These are phyloP conservation scores for Trypoxylus dichotomus DNA, from an alignment of 1,140 invertebrate genomes.

Conservation along the genomic window DNA sequence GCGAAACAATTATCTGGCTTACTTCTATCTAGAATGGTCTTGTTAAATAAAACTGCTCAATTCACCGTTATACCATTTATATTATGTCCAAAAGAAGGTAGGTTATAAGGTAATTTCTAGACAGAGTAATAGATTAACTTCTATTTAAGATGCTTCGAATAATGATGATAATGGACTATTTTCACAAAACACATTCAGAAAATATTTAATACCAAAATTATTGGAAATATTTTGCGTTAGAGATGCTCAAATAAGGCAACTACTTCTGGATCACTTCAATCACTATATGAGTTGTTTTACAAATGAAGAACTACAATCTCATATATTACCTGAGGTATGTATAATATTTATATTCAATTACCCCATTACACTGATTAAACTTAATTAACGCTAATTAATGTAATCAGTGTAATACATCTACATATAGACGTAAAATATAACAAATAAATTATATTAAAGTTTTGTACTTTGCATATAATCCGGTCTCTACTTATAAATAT, in stretches of 20 bases:
- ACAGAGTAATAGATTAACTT: neutral
- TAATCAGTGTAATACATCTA: too few relatives aligned
- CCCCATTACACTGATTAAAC: neutral
- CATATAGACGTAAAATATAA: too few relatives aligned
- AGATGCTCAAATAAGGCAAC: slow-evolving; percentile 71
- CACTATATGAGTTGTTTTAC: slow-evolving; percentile 70
- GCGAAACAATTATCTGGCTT: slow-evolving; percentile 74
- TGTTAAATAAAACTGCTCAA: slow-evolving; percentile 77
- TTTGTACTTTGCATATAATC: too few relatives aligned
- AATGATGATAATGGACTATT: slow-evolving; percentile 61
- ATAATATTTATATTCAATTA: neutral
- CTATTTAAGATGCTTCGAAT: slow-evolving; percentile 54
- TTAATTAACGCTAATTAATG: too few relatives aligned
- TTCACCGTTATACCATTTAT: slow-evolving; percentile 73
- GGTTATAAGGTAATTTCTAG: slow-evolving; percentile 31
- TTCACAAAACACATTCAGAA: slow-evolving; percentile 65
- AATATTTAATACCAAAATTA: slow-evolving; percentile 71
- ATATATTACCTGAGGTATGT: slow-evolving; percentile 71
- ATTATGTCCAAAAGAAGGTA: slow-evolving; percentile 67
- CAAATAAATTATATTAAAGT: too few relatives aligned
- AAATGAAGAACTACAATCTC: slow-evolving; percentile 67
- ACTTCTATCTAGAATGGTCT: slow-evolving; percentile 78
- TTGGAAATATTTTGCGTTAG: slow-evolving; percentile 76
- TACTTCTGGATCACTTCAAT: slow-evolving; percentile 72
- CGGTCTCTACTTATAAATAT: too few relatives aligned